Base-by-base conservation (phyloP, 2,113 vertebrate species). In the Thalassoma bifasciatum region DNA sequence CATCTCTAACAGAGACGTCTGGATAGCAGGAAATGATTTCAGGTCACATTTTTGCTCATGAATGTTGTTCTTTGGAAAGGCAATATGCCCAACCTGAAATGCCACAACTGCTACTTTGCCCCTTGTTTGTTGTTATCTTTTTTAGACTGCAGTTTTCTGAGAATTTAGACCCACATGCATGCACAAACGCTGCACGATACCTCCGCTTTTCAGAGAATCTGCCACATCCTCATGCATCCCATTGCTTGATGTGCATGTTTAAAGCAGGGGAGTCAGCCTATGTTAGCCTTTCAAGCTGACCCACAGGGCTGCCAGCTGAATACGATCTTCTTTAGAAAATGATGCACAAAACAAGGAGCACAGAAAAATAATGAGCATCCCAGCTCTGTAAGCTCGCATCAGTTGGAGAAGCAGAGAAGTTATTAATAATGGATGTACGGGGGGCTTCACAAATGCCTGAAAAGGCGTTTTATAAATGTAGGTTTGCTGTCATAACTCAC, bases 181-280 rank as follows among this genome's bases (percentile, higher is more conserved):
- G 9, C 37, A 38, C 60, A 42, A 14, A 46, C 17, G 5, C 17
- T 17, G 17, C 44, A 46, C 19, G 44, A 17, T 46, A 30, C 44
- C 44, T 46, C 17, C 19, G 13, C 6, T 46, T 46, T 17, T 46
- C 6, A 46, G 14, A 46, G 17, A 46, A 19, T 19, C 44, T 46
- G 14, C 17, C 44, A 19, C 12, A 42, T 26, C 42, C 42, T 63
- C 34, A 2, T 57, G 63, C 14, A 13, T 67, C 63, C 77, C 24
- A 57, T 57, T 1, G 51, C 68, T 73, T 73, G 46, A 73, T 62
- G 50, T 23, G 42, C 8, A 30, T 19, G 56, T 38, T 40, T 23
- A 23, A 47, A 62, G 50, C 57, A 57, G 69, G 0, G 50, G 51
- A 62, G 64, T 68, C 51, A 30, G 57, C 16, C 21, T 57, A 21